These are phyloP conservation scores for Scelioninae gen. 1 DNA, from an alignment of 2,888 invertebrate species.

Conservation along the genomic window DNA sequence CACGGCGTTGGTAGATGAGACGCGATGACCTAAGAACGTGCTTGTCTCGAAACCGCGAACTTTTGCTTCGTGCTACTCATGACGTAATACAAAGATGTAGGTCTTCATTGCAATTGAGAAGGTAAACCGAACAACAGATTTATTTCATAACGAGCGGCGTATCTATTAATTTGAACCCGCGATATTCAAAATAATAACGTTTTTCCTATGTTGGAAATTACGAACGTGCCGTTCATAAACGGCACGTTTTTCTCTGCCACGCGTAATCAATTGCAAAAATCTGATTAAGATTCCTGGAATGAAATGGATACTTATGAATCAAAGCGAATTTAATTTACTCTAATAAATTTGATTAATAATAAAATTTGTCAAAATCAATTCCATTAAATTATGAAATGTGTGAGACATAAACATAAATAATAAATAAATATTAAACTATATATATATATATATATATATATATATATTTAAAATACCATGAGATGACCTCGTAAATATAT, in stretches of 20 bases:
- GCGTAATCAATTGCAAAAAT: slow-evolving; percentile 29
- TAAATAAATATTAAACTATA: no score
- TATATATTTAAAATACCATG: no score
- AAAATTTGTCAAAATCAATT: no score
- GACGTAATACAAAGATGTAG: slow-evolving; percentile 56
- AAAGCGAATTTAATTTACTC: no score
- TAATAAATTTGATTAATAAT: no score
- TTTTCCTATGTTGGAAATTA: neutral
- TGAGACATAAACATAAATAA: no score
- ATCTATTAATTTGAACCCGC: slow-evolving; percentile 30
- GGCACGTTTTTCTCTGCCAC: neutral
- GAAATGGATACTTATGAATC: slow-evolving; percentile 4
- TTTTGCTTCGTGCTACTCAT: slow-evolving; percentile 60
- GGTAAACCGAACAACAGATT: slow-evolving; percentile 49
- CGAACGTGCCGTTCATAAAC: neutral
- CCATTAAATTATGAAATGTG: no score
- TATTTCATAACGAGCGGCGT: slow-evolving; percentile 45
- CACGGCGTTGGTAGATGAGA: slow-evolving; percentile 20
- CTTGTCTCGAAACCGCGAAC: slow-evolving; percentile 58
- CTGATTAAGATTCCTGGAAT: slow-evolving; percentile 1
- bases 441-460: no score
- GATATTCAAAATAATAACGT: neutral
- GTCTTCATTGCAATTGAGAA: slow-evolving; percentile 54
- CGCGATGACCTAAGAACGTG: slow-evolving; percentile 44
- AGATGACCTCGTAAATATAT: no score